These are phyloP conservation scores for Abrostola triplasia DNA, from an alignment of 2,888 invertebrate genomes.

Conservation along the genomic window DNA sequence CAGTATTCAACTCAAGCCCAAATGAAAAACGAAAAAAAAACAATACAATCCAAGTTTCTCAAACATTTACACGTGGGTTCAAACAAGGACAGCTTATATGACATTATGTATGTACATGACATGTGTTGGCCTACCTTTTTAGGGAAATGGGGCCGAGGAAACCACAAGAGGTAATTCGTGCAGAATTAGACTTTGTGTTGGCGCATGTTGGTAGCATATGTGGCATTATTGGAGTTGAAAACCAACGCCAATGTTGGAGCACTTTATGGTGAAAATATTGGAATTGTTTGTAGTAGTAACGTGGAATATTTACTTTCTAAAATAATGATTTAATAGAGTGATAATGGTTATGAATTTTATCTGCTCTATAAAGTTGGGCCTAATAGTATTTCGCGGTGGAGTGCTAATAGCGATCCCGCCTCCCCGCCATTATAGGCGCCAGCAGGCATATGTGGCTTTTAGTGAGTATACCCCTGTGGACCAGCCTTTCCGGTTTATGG, in stretches of 20 bases:
- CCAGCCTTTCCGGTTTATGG: no score
- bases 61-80: background rate
- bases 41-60: background rate
- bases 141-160: constrained; percentile 11
- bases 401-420: no score
- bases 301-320: no score
- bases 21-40: constrained; percentile 1
- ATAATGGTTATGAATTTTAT: no score
- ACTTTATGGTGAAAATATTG: background rate
- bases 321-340: no score
- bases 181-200: constrained; percentile 9
- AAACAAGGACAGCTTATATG: constrained; percentile 7
- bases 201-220: constrained; percentile 9
- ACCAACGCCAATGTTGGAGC: background rate
- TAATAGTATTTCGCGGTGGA: no score
- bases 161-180: constrained; percentile 16
- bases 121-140: constrained; percentile 7
- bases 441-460: no score
- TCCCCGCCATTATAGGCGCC: no score
- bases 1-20: background rate
- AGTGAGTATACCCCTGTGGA: no score
- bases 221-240: background rate
- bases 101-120: constrained; percentile 8
- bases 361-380: no score
- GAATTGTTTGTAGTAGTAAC: background rate